Conservation (phyloP, 2,113 vertebrate species). For the Lophochroa leadbeateri region DNA sequence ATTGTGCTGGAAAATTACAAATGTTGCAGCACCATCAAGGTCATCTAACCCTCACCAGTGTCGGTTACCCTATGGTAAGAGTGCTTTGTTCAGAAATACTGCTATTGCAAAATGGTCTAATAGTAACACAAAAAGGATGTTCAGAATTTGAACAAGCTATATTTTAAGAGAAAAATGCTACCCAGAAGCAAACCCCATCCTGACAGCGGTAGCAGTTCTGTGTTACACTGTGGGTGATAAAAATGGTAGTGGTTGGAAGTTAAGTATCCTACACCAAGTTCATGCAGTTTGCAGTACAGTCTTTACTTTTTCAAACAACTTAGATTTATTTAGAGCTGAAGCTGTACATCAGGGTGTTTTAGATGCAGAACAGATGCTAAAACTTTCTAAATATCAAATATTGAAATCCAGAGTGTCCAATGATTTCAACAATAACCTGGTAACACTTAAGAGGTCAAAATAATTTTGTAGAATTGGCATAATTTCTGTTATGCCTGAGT, state of each 20-base stretch:
- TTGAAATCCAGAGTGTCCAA: background rate
- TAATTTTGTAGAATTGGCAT: background rate
- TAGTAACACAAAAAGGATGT: background rate
- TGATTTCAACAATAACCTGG: background rate
- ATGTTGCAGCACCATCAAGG: constrained; percentile 23
- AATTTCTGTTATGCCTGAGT: background rate
- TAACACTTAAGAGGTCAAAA: background rate
- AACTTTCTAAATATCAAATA: background rate
- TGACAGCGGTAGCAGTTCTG: background rate
- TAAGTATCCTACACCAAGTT: background rate
- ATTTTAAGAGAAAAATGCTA: background rate
- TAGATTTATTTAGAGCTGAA: background rate
- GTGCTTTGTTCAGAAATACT: constrained; percentile 30
- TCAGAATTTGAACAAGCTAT: background rate
- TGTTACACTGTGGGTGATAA: background rate
- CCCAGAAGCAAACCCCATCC: background rate
- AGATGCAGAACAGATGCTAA: background rate
- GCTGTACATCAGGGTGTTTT: background rate
- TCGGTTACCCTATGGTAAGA: background rate
- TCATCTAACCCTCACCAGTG: constrained; percentile 2
- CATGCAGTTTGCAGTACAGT: background rate
- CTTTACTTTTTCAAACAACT: background rate
- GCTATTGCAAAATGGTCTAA: background rate
- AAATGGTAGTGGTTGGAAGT: background rate
- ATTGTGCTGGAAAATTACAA: constrained; percentile 42